Evolutionary conservation across 2,113 vertebrate genomes (phyloP).

Genomic region (Conger conger): DNA sequence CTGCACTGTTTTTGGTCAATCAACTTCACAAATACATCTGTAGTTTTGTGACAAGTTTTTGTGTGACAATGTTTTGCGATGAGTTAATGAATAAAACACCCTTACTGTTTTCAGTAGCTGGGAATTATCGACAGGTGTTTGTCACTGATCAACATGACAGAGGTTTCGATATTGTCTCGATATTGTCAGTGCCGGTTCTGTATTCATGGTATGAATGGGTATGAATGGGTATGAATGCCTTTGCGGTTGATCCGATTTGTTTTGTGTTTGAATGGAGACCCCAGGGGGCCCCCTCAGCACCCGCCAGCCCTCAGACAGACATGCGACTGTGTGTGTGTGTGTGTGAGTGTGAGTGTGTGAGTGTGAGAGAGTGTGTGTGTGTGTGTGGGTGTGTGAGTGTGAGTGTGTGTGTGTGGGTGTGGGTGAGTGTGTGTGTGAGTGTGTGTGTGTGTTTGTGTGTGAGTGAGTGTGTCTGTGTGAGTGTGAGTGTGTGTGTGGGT

Average conservation of each 20-base stretch:
- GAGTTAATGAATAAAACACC: background rate
- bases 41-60: background rate
- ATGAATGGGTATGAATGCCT: constrained; percentile 60
- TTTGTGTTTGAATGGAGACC: constrained; percentile 64
- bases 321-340: no score
- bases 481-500: no score
- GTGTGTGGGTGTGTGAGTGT: no score
- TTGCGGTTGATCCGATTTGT: constrained; percentile 69
- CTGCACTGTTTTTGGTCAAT: no score
- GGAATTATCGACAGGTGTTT: background rate
- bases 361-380: no score
- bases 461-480: no score
- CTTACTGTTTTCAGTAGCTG: background rate
- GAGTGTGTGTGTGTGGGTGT: no score
- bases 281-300: constrained; percentile 46
- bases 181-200: constrained; percentile 33
- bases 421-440: no score
- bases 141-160: background rate
- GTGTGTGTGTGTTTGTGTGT: no score
- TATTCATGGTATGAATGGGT: no score
- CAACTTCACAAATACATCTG: background rate
- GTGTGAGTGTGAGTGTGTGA: no score
- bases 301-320: constrained; percentile 59
- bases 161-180: constrained; percentile 31
- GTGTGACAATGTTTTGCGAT: background rate